Conservation (phyloP, 2,113 vertebrate genomes). For the Scartelaos histophorus region DNA sequence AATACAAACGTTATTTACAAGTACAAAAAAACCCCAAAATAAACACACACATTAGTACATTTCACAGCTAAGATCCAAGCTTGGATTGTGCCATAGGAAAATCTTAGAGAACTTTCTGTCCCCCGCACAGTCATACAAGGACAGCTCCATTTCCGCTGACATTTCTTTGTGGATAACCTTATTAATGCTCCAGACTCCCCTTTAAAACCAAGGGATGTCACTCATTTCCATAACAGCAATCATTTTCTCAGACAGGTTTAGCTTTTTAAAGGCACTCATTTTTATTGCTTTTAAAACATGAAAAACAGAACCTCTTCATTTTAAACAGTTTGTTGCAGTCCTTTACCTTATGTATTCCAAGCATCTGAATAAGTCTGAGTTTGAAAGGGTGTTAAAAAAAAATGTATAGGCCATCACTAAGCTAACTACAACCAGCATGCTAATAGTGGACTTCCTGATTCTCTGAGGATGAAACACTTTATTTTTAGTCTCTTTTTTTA, state of each 20-base stretch:
- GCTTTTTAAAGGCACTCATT: neutral
- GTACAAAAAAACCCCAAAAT: neutral
- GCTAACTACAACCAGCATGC: too few relatives aligned
- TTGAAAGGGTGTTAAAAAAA: too few relatives aligned
- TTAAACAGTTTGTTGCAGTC: too few relatives aligned
- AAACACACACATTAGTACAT: neutral
- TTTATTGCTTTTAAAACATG: too few relatives aligned
- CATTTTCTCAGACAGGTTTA: neutral
- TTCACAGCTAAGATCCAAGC: neutral
- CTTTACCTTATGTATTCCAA: too few relatives aligned
- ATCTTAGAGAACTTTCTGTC: neutral
- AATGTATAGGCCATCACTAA: too few relatives aligned
- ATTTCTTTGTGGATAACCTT: neutral
- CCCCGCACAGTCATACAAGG: neutral
- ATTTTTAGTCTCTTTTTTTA: too few relatives aligned
- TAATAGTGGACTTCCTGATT: too few relatives aligned
- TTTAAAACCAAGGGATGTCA: neutral
- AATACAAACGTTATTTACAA: neutral
- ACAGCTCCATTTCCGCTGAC: neutral
- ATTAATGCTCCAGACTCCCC: neutral
- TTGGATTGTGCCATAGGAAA: neutral
- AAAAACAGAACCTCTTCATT: too few relatives aligned
- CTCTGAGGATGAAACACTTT: too few relatives aligned
- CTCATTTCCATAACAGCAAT: neutral
- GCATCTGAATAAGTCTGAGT: too few relatives aligned